phyloP scores from a whole-genome alignment of 2,888 invertebrate species.

The Nephrotoma guestfalica region DNA sequence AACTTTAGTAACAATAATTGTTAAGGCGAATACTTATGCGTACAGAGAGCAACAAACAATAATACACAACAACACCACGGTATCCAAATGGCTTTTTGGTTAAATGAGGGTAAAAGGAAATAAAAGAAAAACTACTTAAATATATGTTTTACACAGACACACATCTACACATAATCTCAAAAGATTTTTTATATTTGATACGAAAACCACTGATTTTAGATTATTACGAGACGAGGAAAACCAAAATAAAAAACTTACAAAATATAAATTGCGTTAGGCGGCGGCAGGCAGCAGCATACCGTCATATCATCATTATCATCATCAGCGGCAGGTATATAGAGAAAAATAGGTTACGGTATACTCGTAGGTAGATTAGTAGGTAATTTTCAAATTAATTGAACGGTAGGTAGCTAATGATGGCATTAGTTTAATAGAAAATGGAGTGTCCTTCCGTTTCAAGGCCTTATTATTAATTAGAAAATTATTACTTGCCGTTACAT shows the following conservation, averaged over 20 bases:
- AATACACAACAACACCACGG: neutral
- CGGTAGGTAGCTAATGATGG: neutral
- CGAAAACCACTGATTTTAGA: neutral
- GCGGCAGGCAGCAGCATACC: neutral
- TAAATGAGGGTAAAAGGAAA: neutral
- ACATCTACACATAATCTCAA: neutral
- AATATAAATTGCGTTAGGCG: neutral
- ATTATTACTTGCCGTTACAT: too few relatives aligned
- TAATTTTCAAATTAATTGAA: neutral
- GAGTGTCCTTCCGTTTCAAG: neutral
- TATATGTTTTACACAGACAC: neutral
- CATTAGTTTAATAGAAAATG: neutral
- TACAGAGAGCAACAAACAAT: neutral
- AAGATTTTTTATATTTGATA: neutral
- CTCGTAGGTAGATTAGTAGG: neutral
- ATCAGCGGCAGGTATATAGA: neutral
- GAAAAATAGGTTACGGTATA: neutral
- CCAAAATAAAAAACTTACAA: neutral
- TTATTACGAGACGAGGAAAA: neutral
- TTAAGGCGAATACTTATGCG: neutral
- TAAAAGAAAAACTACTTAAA: neutral
- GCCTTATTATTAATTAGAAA: neutral
- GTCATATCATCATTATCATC: neutral
- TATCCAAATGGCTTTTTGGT: neutral
- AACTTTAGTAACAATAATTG: neutral